These are phyloP conservation scores for Periophthalmus modestus DNA, from an alignment of 2,113 vertebrate genomes.

Conservation along the genomic window DNA sequence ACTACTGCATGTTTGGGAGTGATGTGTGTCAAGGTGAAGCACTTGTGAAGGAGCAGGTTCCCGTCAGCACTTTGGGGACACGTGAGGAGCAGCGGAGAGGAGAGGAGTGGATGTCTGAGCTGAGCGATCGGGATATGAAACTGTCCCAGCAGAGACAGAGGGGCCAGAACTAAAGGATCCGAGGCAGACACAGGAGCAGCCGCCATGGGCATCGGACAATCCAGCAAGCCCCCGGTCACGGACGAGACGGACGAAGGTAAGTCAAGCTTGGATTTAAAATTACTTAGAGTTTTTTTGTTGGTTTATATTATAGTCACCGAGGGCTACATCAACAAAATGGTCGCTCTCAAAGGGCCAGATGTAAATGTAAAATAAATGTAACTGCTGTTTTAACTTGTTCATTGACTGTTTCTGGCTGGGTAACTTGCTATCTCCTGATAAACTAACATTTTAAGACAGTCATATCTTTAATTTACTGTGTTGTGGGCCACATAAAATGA, in stretches of 20 bases:
- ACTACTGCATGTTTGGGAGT: not conserved
- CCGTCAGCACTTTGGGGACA: constrained; percentile 46
- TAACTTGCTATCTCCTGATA: no score
- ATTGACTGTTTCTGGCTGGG: no score
- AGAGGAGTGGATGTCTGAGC: constrained; percentile 16
- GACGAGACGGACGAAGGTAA: constrained; percentile 87
- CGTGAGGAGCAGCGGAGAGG: constrained; percentile 13
- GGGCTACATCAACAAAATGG: no score
- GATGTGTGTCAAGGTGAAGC: constrained; percentile 50
- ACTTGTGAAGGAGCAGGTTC: constrained; percentile 37
- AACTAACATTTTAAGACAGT: no score
- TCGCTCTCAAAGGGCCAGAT: no score
- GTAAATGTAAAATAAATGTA: no score
- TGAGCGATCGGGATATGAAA: constrained; percentile 57
- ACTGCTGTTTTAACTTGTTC: no score
- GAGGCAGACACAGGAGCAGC: constrained; percentile 41
- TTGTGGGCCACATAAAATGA: no score
- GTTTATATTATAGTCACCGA: no score
- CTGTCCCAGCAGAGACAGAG: constrained; percentile 42
- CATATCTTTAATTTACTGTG: no score
- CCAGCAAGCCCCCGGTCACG: constrained; percentile 82
- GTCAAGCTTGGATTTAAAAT: no score
- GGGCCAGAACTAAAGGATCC: constrained; percentile 39
- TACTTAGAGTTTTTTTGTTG: no score
- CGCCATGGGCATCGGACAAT: constrained; percentile 90